Conservation (phyloP, 2,113 vertebrate species). For the Sander vitreus region DNA sequence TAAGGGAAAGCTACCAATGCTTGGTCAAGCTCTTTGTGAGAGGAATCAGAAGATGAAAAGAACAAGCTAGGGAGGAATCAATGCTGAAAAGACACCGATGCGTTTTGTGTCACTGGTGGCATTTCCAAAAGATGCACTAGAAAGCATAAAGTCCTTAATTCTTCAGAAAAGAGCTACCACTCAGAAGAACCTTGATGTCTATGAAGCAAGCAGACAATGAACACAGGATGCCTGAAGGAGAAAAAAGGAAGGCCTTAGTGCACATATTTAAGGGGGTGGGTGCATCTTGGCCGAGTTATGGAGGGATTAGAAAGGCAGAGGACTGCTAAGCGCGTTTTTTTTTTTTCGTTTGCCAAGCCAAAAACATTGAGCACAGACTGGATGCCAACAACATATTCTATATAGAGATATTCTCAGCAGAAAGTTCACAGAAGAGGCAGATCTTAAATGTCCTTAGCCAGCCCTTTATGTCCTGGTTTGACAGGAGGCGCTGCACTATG, state of each 20-base stretch:
- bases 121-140: constrained; percentile 12
- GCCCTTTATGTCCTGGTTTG: constrained; percentile 17
- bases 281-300: constrained; percentile 33
- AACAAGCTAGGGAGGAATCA: constrained; percentile 10
- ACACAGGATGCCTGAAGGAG: constrained; percentile 23
- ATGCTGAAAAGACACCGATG: not conserved
- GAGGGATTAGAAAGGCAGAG: constrained; percentile 45
- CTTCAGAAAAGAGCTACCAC: not conserved
- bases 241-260: constrained; percentile 6
- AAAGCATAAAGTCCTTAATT: not conserved
- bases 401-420: constrained; percentile 30
- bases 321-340: constrained; percentile 4
- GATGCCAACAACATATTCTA: constrained; percentile 44
- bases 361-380: constrained; percentile 24
- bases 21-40: constrained; percentile 10
- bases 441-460: constrained; percentile 20
- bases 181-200: constrained; percentile 12
- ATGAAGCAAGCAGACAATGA: constrained; percentile 10
- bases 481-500: constrained; percentile 3
- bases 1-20: constrained; percentile 1
- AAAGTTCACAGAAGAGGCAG: constrained; percentile 34
- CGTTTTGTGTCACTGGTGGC: not conserved
- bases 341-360: constrained; percentile 30
- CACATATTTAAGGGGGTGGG: constrained; percentile 41
- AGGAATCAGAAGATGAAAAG: not conserved